A percentile compares a stretch with the other conserved stretches of the same genome.
Evolutionary conservation across 2,797 vertebrate genomes (phyloP).

Genomic region (Sebastes diploproa): DNA sequence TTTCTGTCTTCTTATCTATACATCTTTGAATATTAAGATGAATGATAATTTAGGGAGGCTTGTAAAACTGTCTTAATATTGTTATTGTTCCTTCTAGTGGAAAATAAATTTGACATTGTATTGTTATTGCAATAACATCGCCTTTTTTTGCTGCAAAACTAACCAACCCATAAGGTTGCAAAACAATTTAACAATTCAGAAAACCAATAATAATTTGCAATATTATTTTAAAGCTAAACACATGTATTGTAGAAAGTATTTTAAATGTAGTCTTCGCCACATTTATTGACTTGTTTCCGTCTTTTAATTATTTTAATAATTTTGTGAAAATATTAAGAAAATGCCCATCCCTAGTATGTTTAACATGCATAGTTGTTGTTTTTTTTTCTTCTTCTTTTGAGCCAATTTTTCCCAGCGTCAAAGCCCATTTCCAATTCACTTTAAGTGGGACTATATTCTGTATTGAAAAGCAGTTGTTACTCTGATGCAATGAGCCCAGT

Average conservation of each 20-base stretch:
- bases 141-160: not conserved
- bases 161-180: not conserved
- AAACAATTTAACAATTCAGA: not conserved
- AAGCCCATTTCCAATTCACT: not conserved
- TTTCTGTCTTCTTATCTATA: not conserved
- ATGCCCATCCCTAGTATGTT: conserved; percentile 36
- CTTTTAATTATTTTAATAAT: not conserved
- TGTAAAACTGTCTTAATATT: not conserved
- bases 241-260: not conserved
- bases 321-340: not conserved
- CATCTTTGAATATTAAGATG: not conserved
- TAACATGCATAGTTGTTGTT: not conserved
- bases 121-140: not conserved
- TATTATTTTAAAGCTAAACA: not conserved
- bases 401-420: not conserved
- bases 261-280: not conserved
- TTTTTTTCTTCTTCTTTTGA: not conserved
- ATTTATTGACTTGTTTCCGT: not conserved
- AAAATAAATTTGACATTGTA: conserved; percentile 7
- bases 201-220: not conserved
- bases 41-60: not conserved
- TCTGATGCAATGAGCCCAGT: conserved; percentile 31
- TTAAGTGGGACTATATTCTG: not conserved
- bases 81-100: not conserved
- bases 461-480: not conserved